phyloP scores from a whole-genome alignment of 1,140 invertebrate species.

The Bombus waltoni region DNA sequence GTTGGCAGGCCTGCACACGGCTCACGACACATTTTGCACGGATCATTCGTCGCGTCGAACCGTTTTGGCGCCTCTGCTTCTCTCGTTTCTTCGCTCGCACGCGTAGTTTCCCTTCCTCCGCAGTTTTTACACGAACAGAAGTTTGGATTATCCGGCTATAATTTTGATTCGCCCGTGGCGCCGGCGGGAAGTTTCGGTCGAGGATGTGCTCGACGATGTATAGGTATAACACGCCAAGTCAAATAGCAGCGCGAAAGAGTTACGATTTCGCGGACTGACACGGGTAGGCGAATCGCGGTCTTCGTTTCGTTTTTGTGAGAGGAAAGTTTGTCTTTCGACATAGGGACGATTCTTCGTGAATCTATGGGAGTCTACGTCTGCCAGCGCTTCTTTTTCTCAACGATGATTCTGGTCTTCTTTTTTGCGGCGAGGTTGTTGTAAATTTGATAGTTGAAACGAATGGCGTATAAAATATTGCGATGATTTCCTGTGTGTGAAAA shows the following conservation, averaged over 20 bases:
- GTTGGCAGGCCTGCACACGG: conserved; percentile 31
- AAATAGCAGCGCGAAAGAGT: conserved; percentile 70
- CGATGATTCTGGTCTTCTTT: too few relatives aligned
- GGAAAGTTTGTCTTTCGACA: conserved; percentile 21
- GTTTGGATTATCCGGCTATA: conserved; percentile 43
- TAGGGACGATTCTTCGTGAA: background rate
- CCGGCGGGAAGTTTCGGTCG: background rate
- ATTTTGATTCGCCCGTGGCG: conserved; percentile 53
- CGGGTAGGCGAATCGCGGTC: background rate
- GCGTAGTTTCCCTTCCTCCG: conserved; percentile 1
- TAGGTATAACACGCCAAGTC: conserved; percentile 57
- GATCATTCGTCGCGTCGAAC: conserved; percentile 59
- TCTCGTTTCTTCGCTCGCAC: conserved; percentile 8
- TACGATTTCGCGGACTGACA: conserved; percentile 50
- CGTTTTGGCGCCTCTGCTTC: conserved; percentile 60
- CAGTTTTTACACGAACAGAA: background rate
- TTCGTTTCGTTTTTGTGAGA: conserved; percentile 11
- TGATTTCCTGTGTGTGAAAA: too few relatives aligned
- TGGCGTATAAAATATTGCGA: too few relatives aligned
- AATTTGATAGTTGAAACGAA: background rate
- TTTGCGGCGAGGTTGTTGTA: background rate
- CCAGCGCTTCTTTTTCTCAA: background rate
- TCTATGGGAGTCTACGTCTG: background rate
- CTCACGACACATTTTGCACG: conserved; percentile 30
- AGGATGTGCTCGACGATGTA: background rate